Base-by-base conservation (phyloP, 2,888 invertebrate genomes). In the Acleris laterana region DNA sequence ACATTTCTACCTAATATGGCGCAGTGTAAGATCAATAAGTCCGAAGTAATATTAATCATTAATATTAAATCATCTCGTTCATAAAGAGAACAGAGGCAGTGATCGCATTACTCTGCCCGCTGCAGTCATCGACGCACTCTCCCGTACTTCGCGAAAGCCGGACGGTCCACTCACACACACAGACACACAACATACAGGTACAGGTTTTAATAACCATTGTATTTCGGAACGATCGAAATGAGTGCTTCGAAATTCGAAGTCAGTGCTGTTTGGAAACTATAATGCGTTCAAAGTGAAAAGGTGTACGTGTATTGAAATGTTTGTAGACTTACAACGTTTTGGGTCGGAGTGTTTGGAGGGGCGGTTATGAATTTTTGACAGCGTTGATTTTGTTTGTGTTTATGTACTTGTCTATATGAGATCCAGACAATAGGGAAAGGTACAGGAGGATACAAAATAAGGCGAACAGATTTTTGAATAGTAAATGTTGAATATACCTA, bases 141-240 rank as follows among this genome's bases (percentile, higher is more conserved):
- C 78, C 77, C 85, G 82, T 85, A 74, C 84, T 85, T 77, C 85
- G 85, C 83, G 82, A 85, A 87, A 87, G 85, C 92, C 85, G 91
- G 92, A 85, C 92, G 82, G 90, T 89, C 89, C 90, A 90, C 86
- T 86, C 86, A 78, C 87, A 75, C 86, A 83, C 83, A 84, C 80
- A 63, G 58, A 46, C 48, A 19, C 63, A 61, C 59, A 57, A 70
- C 73, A 71, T 71, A 73, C 73, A 71, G 70, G 74, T 77, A 81
- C 84, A 85, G 83, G 86, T 90, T 91, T 90, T 92, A 93, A 92
- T 93, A 93, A 91, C 91, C 92, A 92, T 93, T 92, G 92, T 93
- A 92, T 92, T 92, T 92, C 87, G 90, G 82, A 85, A 79, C 89
- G 88, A 92, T 93, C 88, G 90, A 90, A 93, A 92, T 92, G 90